Evolutionary conservation across 2,113 vertebrate species (phyloP), one percentile per base, ranked within the genome.

Genomic region (Oncorhynchus gorbuscha): DNA sequence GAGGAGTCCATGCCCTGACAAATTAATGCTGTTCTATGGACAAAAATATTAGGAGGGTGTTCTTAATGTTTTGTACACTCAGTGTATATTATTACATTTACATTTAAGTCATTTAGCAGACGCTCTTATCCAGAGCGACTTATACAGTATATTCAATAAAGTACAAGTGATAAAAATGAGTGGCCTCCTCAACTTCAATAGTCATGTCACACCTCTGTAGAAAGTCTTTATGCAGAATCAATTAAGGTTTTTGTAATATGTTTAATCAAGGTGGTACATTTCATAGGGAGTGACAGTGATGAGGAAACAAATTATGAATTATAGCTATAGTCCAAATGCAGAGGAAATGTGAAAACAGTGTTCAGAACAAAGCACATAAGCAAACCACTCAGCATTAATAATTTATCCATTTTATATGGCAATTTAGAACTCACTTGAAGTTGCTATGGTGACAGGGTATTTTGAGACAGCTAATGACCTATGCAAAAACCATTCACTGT

Each of bases 391-490:
- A 65, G 75, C 84, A 83, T 91, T 90, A 89, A 91, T 91, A 81
- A 88, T 89, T 83, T 78, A 89, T 89, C 83, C 77, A 62, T 78
- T 89, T 89, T 86, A 88, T 77, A 83, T 84, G 82, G 82, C 86
- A 88, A 85, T 89, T 89, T 89, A 91, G 84, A 78, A 88, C 84
- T 86, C 89, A 86, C 76, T 86, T 85, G 79, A 87, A 84, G 92
- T 91, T 92, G 88, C 92, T 84, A 91, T 92, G 89, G 92, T 79
- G 84, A 91, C 88, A 76, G 74, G 77, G 76, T 90, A 91, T 91
- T 92, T 91, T 89, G 85, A 91, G 91, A 85, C 86, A 81, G 88
- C 83, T 91, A 93, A 93, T 90, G 88, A 90, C 87, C 89, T 89
- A 86, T 88, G 87, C 81, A 83, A 89, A 92, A 89, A 85, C 85